phyloP scores from a whole-genome alignment of 1,140 invertebrate genomes.

The Samia ricini region DNA sequence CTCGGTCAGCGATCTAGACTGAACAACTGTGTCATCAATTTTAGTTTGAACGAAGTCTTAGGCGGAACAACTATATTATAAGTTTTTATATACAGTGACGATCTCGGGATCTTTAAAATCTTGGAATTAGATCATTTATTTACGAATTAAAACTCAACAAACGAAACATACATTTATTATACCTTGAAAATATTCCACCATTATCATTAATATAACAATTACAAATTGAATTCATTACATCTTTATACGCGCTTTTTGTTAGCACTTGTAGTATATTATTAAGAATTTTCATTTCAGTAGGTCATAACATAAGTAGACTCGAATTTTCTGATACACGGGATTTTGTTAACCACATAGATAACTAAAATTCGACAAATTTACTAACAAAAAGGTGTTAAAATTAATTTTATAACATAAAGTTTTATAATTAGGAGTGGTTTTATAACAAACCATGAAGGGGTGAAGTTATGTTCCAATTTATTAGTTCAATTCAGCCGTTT shows the following conservation, averaged over 20 bases:
- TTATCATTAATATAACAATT: too few species aligned
- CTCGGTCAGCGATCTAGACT: constrained; percentile 10
- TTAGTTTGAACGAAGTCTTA: background rate
- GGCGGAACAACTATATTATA: background rate
- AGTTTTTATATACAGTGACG: background rate
- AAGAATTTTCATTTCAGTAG: background rate
- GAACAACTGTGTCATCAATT: constrained; percentile 19
- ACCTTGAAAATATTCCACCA: too few species aligned
- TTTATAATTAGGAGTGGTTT: background rate
- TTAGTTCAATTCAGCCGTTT: background rate
- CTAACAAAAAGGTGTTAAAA: background rate
- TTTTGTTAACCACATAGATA: background rate
- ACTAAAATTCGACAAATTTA: background rate
- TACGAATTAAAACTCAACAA: too few species aligned
- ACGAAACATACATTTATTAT: too few species aligned
- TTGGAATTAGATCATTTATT: background rate
- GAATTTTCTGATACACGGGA: background rate
- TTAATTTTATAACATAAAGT: background rate
- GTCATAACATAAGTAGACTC: background rate
- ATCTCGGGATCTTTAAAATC: background rate
- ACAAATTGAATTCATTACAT: too few species aligned
- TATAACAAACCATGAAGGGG: background rate
- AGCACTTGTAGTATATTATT: background rate
- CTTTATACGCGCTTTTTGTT: too few species aligned
- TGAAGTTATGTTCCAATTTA: background rate